phyloP scores from a whole-genome alignment of 2,888 invertebrate species.

The Thumatha senex region DNA sequence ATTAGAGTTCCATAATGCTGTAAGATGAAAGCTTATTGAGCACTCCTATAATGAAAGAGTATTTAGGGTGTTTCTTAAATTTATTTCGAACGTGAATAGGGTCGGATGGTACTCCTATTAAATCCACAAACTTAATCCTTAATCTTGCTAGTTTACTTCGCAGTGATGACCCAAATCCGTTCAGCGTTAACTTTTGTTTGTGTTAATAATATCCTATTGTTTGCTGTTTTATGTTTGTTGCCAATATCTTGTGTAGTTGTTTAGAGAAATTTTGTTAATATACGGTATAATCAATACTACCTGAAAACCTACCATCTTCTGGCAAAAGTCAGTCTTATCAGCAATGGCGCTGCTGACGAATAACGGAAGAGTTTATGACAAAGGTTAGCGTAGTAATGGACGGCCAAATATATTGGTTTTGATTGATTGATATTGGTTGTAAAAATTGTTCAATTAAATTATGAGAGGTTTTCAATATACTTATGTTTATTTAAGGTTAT shows the following conservation, averaged over 20 bases:
- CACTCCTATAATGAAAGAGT: too few species aligned
- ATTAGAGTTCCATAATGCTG: too few species aligned
- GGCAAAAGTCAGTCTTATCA: too few species aligned
- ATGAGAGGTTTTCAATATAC: too few species aligned
- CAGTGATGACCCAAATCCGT: constrained; percentile 42
- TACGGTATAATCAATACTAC: background rate
- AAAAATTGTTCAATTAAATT: too few species aligned
- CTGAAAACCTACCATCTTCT: background rate
- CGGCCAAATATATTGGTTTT: background rate
- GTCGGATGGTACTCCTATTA: constrained; percentile 24
- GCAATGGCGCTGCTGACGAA: background rate
- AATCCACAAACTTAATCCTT: constrained; percentile 46
- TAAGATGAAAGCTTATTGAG: too few species aligned
- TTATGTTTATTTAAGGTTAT: too few species aligned
- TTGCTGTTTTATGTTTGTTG: constrained; percentile 14
- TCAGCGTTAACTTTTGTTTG: constrained; percentile 36
- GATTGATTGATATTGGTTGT: too few species aligned
- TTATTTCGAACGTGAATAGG: constrained; percentile 11
- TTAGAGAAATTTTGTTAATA: background rate
- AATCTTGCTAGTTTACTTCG: constrained; percentile 52
- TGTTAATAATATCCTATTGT: constrained; percentile 48
- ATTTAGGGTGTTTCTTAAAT: background rate
- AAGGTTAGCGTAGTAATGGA: background rate
- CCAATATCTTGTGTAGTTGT: constrained; percentile 13
- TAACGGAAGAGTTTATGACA: too few species aligned